Evolutionary conservation across 2,113 vertebrate genomes (phyloP).

Genomic region (Spilogale gracilis): DNA sequence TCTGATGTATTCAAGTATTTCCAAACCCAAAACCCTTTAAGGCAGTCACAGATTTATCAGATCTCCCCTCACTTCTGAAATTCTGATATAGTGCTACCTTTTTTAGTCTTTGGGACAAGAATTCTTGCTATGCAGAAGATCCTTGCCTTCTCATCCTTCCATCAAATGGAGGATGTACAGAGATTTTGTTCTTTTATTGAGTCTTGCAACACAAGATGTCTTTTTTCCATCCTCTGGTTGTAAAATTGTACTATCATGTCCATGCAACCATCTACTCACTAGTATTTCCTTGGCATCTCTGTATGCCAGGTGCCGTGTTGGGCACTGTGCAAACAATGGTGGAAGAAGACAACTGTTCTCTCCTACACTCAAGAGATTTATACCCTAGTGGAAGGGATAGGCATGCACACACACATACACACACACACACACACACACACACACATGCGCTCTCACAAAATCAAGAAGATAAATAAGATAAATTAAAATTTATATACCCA

Average conservation of each 20-base stretch:
- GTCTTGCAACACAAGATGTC: not conserved
- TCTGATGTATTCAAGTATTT: not conserved
- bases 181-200: not conserved
- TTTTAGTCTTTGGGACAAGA: not conserved
- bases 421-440: not conserved
- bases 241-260: not conserved
- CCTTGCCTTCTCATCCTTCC: not conserved
- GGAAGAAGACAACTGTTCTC: not conserved
- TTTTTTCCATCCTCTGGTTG: not conserved
- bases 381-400: not conserved
- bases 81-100: not conserved
- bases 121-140: not conserved
- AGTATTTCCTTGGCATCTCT: not conserved
- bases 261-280: not conserved
- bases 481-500: not conserved
- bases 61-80: not conserved
- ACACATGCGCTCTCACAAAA: too few relatives aligned
- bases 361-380: not conserved
- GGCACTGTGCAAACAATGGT: not conserved
- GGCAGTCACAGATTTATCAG: not conserved
- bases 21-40: not conserved
- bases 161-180: not conserved
- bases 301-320: not conserved
- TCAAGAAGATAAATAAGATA: not conserved
- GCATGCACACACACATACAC: rapidly evolving